Base-by-base conservation (phyloP, 2,888 invertebrate species). In the Aphodius sticticus region DNA sequence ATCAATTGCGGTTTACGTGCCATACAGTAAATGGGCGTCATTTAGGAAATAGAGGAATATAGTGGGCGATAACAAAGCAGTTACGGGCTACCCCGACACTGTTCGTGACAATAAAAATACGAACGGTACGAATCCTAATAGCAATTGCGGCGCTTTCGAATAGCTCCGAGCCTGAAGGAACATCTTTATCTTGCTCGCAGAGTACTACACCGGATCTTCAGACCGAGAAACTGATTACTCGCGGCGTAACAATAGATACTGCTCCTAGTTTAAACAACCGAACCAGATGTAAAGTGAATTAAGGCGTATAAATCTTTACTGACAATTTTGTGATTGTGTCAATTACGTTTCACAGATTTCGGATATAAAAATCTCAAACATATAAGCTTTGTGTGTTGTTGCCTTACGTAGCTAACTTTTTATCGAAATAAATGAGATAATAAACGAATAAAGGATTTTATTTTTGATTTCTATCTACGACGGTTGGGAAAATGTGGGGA, bases 51-150 rank as follows among this genome's bases (percentile, higher is more conserved):
- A 53, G 53, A 53, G 53, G 53, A 53, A 53, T 53, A 53, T 53
- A 53, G 53, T 9, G 12, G 53, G 9, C 53, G 53, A 53, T 53
- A 53, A 53, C 12, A 53, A 7, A 9, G 53, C 53, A 53, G 53
- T 53, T 53, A 53, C 53, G 53, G 26, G 53, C 12, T 53, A 3
- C 53, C 53, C 53, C 9, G 53, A 53, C 53, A 53, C 53, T 5
- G 53, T 7, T 2, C 12, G 53, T 53, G 53, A 53, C 53, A 12
- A 12, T 53, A 74, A 74, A 74, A 74, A 74, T 37, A 37, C 7
- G 26, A 7, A 74, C 35, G 74, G 35, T 26, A 74, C 16, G 74
- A 74, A 74, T 74, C 74, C 74, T 74, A 74, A 74, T 74, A 35
- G 74, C 35, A 74, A 74, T n/a, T 35, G 36, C 35, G 74, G 36